Evolutionary conservation across 2,797 vertebrate genomes (phyloP).

Genomic region (Leucoraja ocellata): DNA sequence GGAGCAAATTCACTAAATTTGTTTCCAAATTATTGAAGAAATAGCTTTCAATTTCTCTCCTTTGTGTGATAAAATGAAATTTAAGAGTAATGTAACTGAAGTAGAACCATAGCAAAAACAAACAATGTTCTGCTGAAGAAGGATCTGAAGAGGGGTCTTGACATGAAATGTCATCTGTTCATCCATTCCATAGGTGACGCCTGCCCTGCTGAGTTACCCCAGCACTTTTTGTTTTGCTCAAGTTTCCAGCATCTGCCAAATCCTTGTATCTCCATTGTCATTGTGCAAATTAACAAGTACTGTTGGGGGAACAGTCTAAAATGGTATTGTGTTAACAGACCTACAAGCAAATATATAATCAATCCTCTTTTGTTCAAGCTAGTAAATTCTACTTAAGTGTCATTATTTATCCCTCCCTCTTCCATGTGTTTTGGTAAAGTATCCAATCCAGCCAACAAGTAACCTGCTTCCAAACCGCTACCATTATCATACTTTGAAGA

Average conservation of each 20-base stretch:
- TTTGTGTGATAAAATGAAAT: conserved; percentile 13
- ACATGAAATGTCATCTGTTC: no score
- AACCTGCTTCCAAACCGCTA: not conserved
- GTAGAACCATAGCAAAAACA: not conserved
- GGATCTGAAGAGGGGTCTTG: no score
- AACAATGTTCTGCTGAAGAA: no score
- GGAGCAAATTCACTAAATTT: no score
- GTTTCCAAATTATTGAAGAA: not conserved
- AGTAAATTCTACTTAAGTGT: not conserved
- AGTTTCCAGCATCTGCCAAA: no score
- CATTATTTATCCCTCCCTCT: not conserved
- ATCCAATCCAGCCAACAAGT: not conserved
- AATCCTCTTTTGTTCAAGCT: not conserved
- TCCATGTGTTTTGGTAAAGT: not conserved
- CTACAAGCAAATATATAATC: not conserved
- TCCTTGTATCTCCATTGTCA: not conserved
- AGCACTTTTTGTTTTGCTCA: no score
- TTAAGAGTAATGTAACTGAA: not conserved
- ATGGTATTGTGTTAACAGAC: not conserved
- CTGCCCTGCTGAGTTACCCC: no score
- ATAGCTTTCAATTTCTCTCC: not conserved
- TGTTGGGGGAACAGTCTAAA: not conserved
- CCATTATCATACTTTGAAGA: not conserved
- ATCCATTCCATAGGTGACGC: no score
- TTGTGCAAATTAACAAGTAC: not conserved